A percentile compares a stretch with the other conserved stretches of the same genome.
These are phyloP conservation scores for Drosophila suzukii DNA, from an alignment of 1,140 invertebrate species.

Conservation along the genomic window DNA sequence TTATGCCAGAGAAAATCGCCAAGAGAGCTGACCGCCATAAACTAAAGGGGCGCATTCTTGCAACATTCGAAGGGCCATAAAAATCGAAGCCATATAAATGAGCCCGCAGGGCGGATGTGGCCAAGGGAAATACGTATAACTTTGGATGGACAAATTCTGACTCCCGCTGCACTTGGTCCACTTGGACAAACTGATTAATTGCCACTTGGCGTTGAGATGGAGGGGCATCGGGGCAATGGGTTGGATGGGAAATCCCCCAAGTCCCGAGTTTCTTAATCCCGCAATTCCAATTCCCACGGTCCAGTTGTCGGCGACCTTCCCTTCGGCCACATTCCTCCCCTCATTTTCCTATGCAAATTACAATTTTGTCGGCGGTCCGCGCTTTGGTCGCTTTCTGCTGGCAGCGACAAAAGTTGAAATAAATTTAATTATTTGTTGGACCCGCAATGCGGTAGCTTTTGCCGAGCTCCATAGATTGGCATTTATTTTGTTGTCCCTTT, in stretches of 20 bases:
- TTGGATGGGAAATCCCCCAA: neutral
- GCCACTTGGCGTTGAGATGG: slow-evolving; percentile 50
- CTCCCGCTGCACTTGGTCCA: slow-evolving; percentile 42
- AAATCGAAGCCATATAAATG: slow-evolving; percentile 78
- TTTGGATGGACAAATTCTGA: slow-evolving; percentile 30
- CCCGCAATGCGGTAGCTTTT: slow-evolving; percentile 55
- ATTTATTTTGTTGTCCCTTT: slow-evolving; percentile 24
- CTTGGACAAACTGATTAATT: slow-evolving; percentile 75
- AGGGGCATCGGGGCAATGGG: slow-evolving; percentile 17
- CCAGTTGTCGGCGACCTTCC: slow-evolving; percentile 27
- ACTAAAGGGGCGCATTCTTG: slow-evolving; percentile 46
- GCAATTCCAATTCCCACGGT: slow-evolving; percentile 13
- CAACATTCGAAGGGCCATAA: slow-evolving; percentile 50
- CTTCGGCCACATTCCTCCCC: neutral
- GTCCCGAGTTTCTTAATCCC: slow-evolving; percentile 32
- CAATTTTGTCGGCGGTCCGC: slow-evolving; percentile 50
- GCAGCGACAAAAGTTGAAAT: slow-evolving; percentile 54
- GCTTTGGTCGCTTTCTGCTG: slow-evolving; percentile 37
- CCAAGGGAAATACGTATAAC: slow-evolving; percentile 27
- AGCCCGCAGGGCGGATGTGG: slow-evolving; percentile 42
- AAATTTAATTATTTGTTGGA: slow-evolving; percentile 63
- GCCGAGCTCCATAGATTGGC: slow-evolving; percentile 25
- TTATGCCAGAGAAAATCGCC: slow-evolving; percentile 49
- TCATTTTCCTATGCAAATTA: slow-evolving; percentile 59
- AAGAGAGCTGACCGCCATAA: slow-evolving; percentile 60